These are phyloP conservation scores for Bursaphelenchus mucronatus DNA, from an alignment of 1,140 invertebrate genomes.

Conservation along the genomic window DNA sequence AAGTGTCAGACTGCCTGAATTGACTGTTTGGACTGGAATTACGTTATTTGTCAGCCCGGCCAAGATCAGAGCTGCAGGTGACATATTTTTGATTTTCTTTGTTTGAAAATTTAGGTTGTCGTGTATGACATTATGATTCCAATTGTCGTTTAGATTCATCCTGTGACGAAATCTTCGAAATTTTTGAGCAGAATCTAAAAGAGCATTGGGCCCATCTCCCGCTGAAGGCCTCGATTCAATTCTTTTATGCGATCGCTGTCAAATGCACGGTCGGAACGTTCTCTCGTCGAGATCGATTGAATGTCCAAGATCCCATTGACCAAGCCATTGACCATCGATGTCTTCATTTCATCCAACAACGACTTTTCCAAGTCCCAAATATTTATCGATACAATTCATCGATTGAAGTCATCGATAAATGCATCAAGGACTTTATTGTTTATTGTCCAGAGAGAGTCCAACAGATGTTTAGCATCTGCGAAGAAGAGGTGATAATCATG, in stretches of 20 bases:
- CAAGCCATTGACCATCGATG: conserved; percentile 1
- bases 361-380: neutral
- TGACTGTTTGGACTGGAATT: conserved; percentile 14
- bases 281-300: conserved; percentile 7
- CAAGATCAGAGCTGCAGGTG: neutral
- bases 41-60: conserved; percentile 6
- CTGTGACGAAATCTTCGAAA: conserved; percentile 7
- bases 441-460: conserved; percentile 4
- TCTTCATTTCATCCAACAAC: conserved; percentile 10
- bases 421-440: conserved; percentile 18
- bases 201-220: conserved; percentile 4
- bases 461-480: conserved; percentile 10
- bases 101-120: neutral
- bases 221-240: conserved; percentile 4
- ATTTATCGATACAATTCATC: neutral
- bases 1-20: neutral
- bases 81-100: neutral
- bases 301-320: conserved; percentile 5
- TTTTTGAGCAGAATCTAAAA: conserved; percentile 17
- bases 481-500: conserved; percentile 6
- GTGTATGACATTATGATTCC: too few relatives aligned
- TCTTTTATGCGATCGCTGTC: conserved; percentile 14
- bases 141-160: conserved; percentile 6
- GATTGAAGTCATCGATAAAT: conserved; percentile 11
- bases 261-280: conserved; percentile 16